Base-by-base conservation (phyloP, 2,888 invertebrate genomes). In the Cyclophora albipunctata region DNA sequence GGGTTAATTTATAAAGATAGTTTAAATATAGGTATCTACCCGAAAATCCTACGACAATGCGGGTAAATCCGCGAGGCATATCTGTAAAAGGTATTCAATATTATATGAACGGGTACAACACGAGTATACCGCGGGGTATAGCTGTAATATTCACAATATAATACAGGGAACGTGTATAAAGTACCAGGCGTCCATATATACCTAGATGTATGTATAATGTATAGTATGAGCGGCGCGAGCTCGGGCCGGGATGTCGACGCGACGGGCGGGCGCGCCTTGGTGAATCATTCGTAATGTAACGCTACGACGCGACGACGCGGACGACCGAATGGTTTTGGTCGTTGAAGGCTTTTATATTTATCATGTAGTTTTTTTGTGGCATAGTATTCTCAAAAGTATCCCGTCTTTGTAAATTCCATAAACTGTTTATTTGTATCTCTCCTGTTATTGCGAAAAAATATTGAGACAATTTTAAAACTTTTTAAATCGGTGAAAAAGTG, bases 261-360 rank as follows among this genome's bases (percentile, higher is more conserved):
- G 20, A 20, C 20, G 66, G 67, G 64, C 72, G 69, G 71, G 75
- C 75, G 76, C 77, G 78, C 78, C 81, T 81, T 81, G 76, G 79
- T 82, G 84, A 84, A 81, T 82, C 84, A 84, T 84, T 82, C 81
- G 73, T 75, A 75, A 76, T 78, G 75, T 73, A 70, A 64, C 59
- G 59, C 55, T 62, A 64, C 45, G 2, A 44, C n/a, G n/a, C n/a
- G n/a, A n/a, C n/a, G n/a, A n/a, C n/a, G n/a, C n/a, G n/a, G n/a
- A n/a, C 45, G 56, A 43, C 2, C 3, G 7, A 48, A 2, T n/a
- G 4, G 35, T 53, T 58, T 81, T 78, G 80, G 71, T 81, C 67
- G 62, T 81, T 70, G 42, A n/a, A 37, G 1, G 45, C n/a, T 49
- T 52, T 50, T 34, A 45, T 56, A 46, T 44, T 35, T 34, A 6